Conservation (phyloP, 2,888 invertebrate species). For the Cyaniris semiargus region DNA sequence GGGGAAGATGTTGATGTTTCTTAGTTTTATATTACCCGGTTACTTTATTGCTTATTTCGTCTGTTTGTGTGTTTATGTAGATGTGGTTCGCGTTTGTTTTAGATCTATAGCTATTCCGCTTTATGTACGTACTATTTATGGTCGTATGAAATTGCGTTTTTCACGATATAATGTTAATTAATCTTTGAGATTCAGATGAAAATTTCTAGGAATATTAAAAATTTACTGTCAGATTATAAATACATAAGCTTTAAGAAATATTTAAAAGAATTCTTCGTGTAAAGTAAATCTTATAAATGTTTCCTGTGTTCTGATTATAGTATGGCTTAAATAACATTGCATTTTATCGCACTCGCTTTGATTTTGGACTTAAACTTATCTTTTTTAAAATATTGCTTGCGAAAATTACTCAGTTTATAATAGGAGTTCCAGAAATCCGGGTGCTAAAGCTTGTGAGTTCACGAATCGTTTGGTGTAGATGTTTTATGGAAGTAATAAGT, state of each 20-base stretch:
- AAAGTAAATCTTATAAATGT: neutral
- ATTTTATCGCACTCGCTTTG: too few species aligned
- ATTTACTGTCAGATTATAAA: too few species aligned
- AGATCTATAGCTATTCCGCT: constrained; percentile 44
- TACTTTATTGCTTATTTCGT: constrained; percentile 79
- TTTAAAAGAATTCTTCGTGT: neutral
- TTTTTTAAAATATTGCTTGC: too few species aligned
- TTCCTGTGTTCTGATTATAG: too few species aligned
- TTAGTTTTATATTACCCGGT: constrained; percentile 80
- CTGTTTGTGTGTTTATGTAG: constrained; percentile 66
- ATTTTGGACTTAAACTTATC: too few species aligned
- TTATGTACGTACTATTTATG: neutral
- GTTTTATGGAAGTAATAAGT: constrained; percentile 39
- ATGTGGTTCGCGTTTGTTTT: constrained; percentile 55
- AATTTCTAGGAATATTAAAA: too few species aligned
- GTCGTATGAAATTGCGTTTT: neutral
- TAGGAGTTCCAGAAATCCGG: neutral
- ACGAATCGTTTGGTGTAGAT: constrained; percentile 30
- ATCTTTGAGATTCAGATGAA: neutral
- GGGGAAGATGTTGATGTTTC: constrained; percentile 79
- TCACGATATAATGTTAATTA: neutral
- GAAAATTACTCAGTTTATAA: too few species aligned
- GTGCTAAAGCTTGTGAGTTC: neutral
- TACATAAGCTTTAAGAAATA: neutral
- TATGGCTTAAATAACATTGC: too few species aligned